These are phyloP conservation scores for Malthinus seriepunctatus DNA, from an alignment of 2,888 invertebrate species.

Conservation along the genomic window DNA sequence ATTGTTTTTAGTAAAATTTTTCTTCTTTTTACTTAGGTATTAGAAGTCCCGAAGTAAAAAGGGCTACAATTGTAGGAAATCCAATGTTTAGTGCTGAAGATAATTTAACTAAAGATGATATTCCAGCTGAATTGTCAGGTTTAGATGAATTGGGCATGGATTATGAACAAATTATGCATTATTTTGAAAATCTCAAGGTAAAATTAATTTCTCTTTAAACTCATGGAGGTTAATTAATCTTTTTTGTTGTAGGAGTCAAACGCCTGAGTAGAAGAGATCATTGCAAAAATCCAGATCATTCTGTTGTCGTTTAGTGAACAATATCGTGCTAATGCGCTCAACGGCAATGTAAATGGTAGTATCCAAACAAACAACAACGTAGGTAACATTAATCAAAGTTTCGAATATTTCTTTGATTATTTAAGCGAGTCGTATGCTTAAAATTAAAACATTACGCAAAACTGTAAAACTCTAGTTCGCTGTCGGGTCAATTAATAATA, in stretches of 20 bases:
- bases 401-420: conserved; percentile 67
- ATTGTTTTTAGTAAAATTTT: background rate
- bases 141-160: conserved; percentile 91
- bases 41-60: conserved; percentile 70
- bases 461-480: conserved; percentile 16
- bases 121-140: conserved; percentile 64
- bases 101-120: conserved; percentile 40
- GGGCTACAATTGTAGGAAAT: conserved; percentile 85
- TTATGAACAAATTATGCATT: conserved; percentile 97
- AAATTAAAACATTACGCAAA: conserved; percentile 35
- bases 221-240: background rate
- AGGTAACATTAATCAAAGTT: conserved; percentile 58
- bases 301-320: conserved; percentile 74
- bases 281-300: conserved; percentile 81
- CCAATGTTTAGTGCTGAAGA: conserved; percentile 76
- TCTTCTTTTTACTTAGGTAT: conserved; percentile 38
- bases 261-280: conserved; percentile 88
- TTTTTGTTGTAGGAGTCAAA: conserved; percentile 74
- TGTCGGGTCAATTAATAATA: conserved; percentile 28
- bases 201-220: conserved; percentile 39
- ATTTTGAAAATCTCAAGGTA: conserved; percentile 97
- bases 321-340: conserved; percentile 58
- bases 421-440: conserved; percentile 69
- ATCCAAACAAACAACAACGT: conserved; percentile 47
- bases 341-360: conserved; percentile 50